Conservation (phyloP, 2,113 vertebrate genomes). For the Oncorhynchus keta region DNA sequence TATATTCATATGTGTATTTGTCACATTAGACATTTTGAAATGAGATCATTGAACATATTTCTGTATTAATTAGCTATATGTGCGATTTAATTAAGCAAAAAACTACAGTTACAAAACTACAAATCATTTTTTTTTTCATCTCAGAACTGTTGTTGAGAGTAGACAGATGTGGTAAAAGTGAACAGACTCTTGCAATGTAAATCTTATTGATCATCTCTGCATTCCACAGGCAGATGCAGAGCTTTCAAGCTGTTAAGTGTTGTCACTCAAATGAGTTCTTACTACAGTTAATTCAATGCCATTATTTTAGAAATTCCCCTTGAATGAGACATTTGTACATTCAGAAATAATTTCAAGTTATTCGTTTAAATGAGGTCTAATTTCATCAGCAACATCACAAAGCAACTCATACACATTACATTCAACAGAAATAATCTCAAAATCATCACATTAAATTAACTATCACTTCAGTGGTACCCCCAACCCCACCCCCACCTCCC, state of each 20-base stretch:
- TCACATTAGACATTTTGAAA: not conserved
- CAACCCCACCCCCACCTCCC: not conserved
- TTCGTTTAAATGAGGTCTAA: not conserved
- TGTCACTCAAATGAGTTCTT: not conserved
- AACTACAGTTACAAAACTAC: not conserved
- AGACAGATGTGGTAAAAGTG: too few relatives aligned
- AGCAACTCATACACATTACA: conserved; percentile 10
- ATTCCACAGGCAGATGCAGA: not conserved
- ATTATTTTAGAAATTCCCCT: not conserved
- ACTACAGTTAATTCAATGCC: not conserved
- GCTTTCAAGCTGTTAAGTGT: not conserved
- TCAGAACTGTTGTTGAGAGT: too few relatives aligned
- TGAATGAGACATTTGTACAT: not conserved
- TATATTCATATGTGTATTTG: not conserved
- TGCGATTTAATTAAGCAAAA: not conserved
- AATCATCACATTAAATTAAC: conserved; percentile 24
- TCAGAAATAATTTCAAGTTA: not conserved
- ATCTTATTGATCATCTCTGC: not conserved
- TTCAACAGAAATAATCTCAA: conserved; percentile 21
- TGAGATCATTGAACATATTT: not conserved
- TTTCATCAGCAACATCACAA: conserved; percentile 3
- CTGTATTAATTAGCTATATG: not conserved
- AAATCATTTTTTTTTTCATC: not conserved
- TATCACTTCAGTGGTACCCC: conserved; percentile 45
- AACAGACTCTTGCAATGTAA: too few relatives aligned